These are phyloP conservation scores for Zootermopsis nevadensis DNA, from an alignment of 2,888 invertebrate genomes.

Conservation along the genomic window DNA sequence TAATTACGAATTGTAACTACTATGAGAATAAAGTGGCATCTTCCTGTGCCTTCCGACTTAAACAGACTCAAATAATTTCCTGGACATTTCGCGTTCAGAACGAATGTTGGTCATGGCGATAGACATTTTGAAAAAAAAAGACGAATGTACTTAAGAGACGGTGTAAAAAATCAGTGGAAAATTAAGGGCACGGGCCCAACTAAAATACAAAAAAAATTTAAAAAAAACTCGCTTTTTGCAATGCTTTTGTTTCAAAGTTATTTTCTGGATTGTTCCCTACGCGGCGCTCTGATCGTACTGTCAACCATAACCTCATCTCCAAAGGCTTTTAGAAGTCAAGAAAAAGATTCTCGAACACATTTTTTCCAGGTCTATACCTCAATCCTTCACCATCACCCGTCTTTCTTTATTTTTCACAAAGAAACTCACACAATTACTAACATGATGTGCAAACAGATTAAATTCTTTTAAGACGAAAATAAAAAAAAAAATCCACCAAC, in stretches of 20 bases:
- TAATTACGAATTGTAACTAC: too few relatives aligned
- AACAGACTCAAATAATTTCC: too few relatives aligned
- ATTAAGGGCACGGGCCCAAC: background rate
- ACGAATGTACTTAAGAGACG: too few relatives aligned
- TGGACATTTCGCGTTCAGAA: too few relatives aligned
- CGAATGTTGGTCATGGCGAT: too few relatives aligned
- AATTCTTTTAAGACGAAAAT: conserved; percentile 20
- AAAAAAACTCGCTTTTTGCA: background rate
- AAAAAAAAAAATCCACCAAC: background rate
- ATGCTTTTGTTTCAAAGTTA: background rate
- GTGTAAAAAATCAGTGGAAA: background rate
- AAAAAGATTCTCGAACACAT: background rate
- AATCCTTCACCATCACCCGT: background rate
- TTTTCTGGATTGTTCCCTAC: background rate
- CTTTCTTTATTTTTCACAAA: conserved; percentile 6
- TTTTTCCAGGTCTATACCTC: background rate
- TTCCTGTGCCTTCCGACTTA: too few relatives aligned
- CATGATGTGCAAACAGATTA: conserved; percentile 23
- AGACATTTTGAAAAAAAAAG: too few relatives aligned
- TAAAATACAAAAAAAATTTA: background rate
- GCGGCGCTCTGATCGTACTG: background rate
- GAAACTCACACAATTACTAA: conserved; percentile 1
- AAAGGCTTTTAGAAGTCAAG: background rate
- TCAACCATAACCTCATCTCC: background rate
- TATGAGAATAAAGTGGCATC: too few relatives aligned